Base-by-base conservation (phyloP, 30 jellyfish, hydroid and myxozoan genomes). In the Pelagia noctiluca region DNA sequence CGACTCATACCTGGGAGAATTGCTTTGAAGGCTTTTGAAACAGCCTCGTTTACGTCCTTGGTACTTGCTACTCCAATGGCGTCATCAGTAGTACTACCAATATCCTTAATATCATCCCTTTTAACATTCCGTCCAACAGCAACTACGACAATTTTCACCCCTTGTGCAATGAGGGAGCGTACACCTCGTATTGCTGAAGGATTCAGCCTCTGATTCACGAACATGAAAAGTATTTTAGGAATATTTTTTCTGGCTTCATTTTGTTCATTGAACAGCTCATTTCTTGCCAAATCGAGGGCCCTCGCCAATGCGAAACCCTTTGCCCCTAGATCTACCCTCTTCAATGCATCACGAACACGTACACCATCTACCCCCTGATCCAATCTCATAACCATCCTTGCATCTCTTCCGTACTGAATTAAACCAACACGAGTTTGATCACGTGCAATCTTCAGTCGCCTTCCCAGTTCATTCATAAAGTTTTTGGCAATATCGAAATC, bases 191-290 rank as follows among this genome's bases (percentile, higher is more conserved):
- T 10, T 8, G 86, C 49, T 0, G 61, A 30, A 19, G 26, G 21
- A 50, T 82, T 63, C 29, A 60, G 0, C 4, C 69, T 78, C 32
- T 53, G 64, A 22, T 83, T 62, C 13, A 90, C 77, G 46, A 91
- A 85, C 8, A 91, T 54, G 32, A 91, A 78, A 3, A 65, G 57
- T 36, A 95, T 70, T 49, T 86, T 91, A 11, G 87, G 87, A 2
- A 82, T 83, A 49, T 57, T 82, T 31, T 18, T 28, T 31, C 97
- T 53, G 24, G 75, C 96, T 4, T 88, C 94, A 24, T 84, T 18
- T n/a, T 28, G 8, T 23, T 0, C 76, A n/a, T 72, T 35, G 19
- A 84, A 84, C 35, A 84, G n/a, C 2, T 47, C 64, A 8, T 23
- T 36, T 46, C 80, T 76, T 0, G 87, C 83, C 1, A 87, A 30